Evolutionary conservation across 2,797 vertebrate species (phyloP).

Genomic region (Chanos chanos): DNA sequence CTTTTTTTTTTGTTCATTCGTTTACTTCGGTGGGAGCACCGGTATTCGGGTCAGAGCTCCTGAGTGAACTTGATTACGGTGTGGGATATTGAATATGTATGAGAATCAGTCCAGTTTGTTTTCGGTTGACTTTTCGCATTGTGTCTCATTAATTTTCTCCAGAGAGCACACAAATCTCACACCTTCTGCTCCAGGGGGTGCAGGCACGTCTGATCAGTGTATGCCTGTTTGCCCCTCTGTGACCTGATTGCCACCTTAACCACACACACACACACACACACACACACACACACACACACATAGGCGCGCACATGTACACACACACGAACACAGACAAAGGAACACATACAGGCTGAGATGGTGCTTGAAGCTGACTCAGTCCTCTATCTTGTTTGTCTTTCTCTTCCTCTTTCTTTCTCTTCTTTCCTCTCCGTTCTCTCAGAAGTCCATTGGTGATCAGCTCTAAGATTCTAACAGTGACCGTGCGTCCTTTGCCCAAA

Average conservation of each 20-base stretch:
- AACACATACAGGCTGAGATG: neutral
- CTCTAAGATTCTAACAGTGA: constrained; percentile 92
- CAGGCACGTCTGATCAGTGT: constrained; percentile 25
- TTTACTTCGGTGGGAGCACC: constrained; percentile 35
- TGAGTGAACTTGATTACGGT: constrained; percentile 53
- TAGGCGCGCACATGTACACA: neutral
- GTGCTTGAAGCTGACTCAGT: neutral
- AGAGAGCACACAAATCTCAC: constrained; percentile 4
- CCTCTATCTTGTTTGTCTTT: neutral
- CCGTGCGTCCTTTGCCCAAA: constrained; percentile 86
- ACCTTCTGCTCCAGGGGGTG: constrained; percentile 6
- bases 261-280: neutral
- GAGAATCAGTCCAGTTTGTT: constrained; percentile 45
- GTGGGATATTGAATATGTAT: constrained; percentile 60
- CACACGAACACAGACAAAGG: neutral
- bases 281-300: neutral
- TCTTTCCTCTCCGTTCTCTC: constrained; percentile 4
- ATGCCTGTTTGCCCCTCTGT: constrained; percentile 21
- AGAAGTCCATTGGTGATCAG: constrained; percentile 86
- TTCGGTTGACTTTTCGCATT: constrained; percentile 20
- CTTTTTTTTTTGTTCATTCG: constrained; percentile 39
- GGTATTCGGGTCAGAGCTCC: constrained; percentile 66
- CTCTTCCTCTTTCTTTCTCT: neutral
- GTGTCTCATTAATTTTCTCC: constrained; percentile 44
- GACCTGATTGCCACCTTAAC: constrained; percentile 14